Evolutionary conservation across 2,113 vertebrate genomes (phyloP), one percentile per base, ranked within the genome.

Genomic region (Sceloporus undulatus): DNA sequence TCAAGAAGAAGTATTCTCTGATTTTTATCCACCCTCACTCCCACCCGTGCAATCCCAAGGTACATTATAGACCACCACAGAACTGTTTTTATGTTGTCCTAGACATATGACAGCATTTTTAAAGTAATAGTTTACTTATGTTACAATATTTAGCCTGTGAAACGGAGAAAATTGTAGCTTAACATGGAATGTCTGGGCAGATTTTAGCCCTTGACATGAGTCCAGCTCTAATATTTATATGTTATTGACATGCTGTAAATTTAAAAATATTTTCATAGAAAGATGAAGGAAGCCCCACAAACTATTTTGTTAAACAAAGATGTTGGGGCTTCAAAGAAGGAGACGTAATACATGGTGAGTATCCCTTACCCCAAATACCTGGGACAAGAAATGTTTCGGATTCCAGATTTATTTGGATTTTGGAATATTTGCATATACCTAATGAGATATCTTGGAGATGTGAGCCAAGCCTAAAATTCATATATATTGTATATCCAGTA

Each of bases 271-370:
- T 16, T 0, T 27, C 76, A 23, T 68, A 81, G 2, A 86, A 6
- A 34, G 18, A 74, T 82, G 81, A 74, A 85, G 2, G 8, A 27
- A 80, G 21, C 8, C n/a, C 27, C 23, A 25, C 68, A 65, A 42
- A 87, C 59, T 4, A 82, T 19, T 85, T 90, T 93, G 81, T 5
- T 84, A 18, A 81, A 62, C 71, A 92, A 62, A 16, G 13, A 48
- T 62, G 3, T 18, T 62, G 59, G 59, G 59, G 59, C 13, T 62
- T 16, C 18, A 3, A 18, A 62, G 59, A 62, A 62, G 59, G 59
- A 62, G 14, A 62, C 18, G 18, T 83, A 6, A 70, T 6, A 48
- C 42, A 48, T 48, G 42, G 3, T 48, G 42, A 48, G 42, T 48
- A 48, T 48, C 42, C 42, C 42, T 48, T 48, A 48, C 6, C 42